phyloP scores from a whole-genome alignment of 2,888 invertebrate species.

The Caenorhabditis uteleia region DNA sequence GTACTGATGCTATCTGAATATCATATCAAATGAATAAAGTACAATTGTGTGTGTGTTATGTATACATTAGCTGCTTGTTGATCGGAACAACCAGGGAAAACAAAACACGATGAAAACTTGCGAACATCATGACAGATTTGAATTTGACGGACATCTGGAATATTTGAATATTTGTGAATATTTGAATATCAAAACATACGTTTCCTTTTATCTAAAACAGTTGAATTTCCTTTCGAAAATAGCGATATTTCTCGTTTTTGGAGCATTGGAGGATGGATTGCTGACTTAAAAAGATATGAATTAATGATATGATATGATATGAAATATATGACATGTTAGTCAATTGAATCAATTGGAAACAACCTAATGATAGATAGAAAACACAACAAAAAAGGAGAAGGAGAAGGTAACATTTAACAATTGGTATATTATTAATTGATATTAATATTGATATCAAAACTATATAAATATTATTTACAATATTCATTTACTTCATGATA shows the following conservation, averaged over 20 bases:
- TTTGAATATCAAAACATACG: conserved; percentile 9
- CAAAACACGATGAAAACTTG: conserved; percentile 51
- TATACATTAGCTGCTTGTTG: conserved; percentile 47
- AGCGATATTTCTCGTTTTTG: conserved; percentile 25
- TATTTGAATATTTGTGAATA: neutral
- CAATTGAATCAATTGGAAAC: neutral
- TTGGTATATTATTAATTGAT: neutral
- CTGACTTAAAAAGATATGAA: conserved; percentile 28
- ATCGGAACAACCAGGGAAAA: conserved; percentile 51
- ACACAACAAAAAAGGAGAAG: neutral
- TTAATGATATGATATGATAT: neutral
- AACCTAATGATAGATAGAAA: neutral
- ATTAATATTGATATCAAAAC: conserved; percentile 2
- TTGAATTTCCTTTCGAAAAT: conserved; percentile 9
- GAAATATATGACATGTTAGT: neutral
- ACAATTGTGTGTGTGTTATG: neutral
- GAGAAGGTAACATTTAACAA: neutral
- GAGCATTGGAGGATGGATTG: conserved; percentile 44
- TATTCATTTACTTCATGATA: neutral
- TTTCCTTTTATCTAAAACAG: conserved; percentile 30
- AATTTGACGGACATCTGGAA: conserved; percentile 33
- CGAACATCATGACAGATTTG: conserved; percentile 55
- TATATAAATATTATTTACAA: neutral
- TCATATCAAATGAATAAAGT: neutral
- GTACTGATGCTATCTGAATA: conserved; percentile 51